Evolutionary conservation across 2,888 invertebrate genomes (phyloP).

Genomic region (Helobdella robusta): DNA sequence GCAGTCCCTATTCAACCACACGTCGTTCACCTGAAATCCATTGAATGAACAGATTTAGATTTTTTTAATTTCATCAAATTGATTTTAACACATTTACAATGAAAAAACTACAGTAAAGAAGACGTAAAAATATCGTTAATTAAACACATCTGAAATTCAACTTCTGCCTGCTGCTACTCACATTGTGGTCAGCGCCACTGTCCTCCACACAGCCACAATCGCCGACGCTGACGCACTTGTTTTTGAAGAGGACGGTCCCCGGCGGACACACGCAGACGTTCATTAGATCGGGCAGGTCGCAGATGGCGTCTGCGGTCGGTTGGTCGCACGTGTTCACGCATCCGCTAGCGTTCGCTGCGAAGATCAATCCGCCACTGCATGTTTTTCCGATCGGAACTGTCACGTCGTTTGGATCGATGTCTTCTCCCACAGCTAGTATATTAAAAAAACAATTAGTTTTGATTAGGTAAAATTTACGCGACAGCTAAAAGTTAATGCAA

Average conservation of each 20-base stretch:
- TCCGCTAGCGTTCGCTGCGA: not conserved
- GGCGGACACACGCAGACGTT: not conserved
- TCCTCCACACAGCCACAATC: not conserved
- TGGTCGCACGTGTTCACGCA: not conserved
- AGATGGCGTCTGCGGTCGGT: not conserved
- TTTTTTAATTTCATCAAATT: too few species aligned
- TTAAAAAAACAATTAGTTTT: too few species aligned
- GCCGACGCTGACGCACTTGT: not conserved
- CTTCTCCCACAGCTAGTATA: too few species aligned
- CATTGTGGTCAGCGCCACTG: not conserved
- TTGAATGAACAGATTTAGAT: not conserved
- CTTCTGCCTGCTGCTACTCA: not conserved
- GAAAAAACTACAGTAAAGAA: too few species aligned
- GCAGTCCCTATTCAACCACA: not conserved
- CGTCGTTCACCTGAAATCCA: not conserved
- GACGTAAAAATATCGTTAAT: too few species aligned
- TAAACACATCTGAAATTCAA: too few species aligned
- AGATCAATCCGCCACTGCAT: not conserved
- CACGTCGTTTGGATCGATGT: too few species aligned
- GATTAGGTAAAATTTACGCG: too few species aligned
- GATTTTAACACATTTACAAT: too few species aligned
- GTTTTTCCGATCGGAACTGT: too few species aligned
- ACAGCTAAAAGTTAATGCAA: not conserved
- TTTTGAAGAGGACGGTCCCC: not conserved
- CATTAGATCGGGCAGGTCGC: not conserved